phyloP scores from a whole-genome alignment of 2,888 invertebrate species.

The Troides helena region DNA sequence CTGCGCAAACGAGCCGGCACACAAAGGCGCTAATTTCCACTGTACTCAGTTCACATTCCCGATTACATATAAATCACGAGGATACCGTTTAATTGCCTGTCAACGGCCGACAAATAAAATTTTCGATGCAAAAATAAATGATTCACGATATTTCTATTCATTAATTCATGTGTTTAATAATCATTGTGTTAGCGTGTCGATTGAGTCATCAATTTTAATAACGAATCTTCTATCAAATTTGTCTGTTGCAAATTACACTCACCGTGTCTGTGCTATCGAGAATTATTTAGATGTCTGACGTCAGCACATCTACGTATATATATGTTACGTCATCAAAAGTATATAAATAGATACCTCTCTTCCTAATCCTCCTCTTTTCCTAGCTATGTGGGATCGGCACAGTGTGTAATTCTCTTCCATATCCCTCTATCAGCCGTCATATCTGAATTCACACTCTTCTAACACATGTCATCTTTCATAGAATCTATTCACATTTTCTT shows the following conservation, averaged over 20 bases:
- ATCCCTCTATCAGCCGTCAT: too few relatives aligned
- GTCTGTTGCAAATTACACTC: slow-evolving; percentile 2
- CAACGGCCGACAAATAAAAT: slow-evolving; percentile 61
- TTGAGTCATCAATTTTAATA: slow-evolving; percentile 70
- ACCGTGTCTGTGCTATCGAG: slow-evolving; percentile 1
- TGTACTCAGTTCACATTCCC: slow-evolving; percentile 12
- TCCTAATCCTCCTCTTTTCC: too few relatives aligned
- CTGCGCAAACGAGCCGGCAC: not conserved
- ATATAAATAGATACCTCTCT: too few relatives aligned
- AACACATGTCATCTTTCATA: too few relatives aligned
- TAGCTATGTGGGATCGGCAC: too few relatives aligned
- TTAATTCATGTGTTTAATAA: slow-evolving; percentile 51
- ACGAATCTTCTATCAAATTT: slow-evolving; percentile 42
- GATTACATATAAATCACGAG: slow-evolving; percentile 55
- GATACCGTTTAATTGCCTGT: slow-evolving; percentile 58
- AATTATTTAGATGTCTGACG: not conserved
- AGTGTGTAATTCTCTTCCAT: too few relatives aligned
- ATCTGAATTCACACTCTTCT: too few relatives aligned
- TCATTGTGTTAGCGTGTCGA: slow-evolving; percentile 45
- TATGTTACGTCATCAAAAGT: too few relatives aligned
- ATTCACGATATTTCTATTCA: slow-evolving; percentile 55
- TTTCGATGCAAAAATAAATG: slow-evolving; percentile 53
- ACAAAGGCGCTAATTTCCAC: not conserved
- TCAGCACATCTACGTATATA: not conserved
- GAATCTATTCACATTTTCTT: too few relatives aligned